Evolutionary conservation across 2,888 invertebrate genomes (phyloP).

Genomic region (Hyalella azteca): DNA sequence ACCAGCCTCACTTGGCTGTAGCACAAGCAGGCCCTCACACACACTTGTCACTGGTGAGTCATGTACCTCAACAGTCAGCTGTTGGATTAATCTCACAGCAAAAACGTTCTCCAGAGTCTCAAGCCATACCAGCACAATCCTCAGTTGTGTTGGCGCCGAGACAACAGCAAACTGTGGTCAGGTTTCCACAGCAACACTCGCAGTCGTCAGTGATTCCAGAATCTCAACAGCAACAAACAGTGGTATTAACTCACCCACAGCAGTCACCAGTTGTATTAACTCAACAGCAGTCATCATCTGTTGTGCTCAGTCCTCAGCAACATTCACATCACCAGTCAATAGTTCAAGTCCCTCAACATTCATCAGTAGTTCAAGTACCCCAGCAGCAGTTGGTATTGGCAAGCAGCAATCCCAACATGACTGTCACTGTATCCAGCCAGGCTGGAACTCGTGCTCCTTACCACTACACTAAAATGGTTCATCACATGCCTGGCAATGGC

Average conservation of each 20-base stretch:
- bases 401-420: constrained; percentile 7
- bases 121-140: background rate
- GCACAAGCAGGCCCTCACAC: background rate
- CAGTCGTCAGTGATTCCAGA: background rate
- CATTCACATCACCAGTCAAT: constrained; percentile 1
- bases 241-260: background rate
- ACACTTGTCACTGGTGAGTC: background rate
- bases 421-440: constrained; percentile 30
- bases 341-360: background rate
- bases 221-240: constrained; percentile 5
- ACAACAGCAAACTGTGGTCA: background rate
- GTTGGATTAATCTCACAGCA: background rate
- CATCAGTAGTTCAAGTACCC: constrained; percentile 9
- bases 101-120: background rate
- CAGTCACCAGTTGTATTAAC: background rate
- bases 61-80: background rate
- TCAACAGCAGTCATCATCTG: background rate
- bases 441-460: background rate
- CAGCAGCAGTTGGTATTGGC: constrained; percentile 20
- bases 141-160: constrained; percentile 1
- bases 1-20: constrained; percentile 4
- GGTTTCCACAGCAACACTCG: constrained; percentile 2
- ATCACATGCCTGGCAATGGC: constrained; percentile 10
- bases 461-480: constrained; percentile 26
- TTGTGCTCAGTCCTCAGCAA: constrained; percentile 2